Conservation (phyloP, 1,140 invertebrate genomes). For the Sweltsa coloradensis region DNA sequence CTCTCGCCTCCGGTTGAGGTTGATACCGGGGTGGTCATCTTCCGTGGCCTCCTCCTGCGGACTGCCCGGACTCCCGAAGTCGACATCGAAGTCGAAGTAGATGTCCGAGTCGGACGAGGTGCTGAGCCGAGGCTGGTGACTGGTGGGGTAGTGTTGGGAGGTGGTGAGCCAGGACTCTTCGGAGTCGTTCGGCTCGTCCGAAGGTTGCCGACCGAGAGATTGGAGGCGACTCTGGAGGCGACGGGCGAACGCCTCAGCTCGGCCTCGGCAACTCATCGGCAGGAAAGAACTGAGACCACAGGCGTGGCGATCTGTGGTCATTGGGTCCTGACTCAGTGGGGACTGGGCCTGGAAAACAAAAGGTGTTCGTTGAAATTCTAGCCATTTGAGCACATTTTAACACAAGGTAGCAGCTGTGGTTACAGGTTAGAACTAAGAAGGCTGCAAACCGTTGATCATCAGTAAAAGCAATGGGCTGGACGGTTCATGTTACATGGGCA, state of each 20-base stretch:
- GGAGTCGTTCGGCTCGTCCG: slow-evolving; percentile 17
- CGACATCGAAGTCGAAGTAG: slow-evolving; percentile 44
- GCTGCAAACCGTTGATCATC: no score
- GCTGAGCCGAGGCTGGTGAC: slow-evolving; percentile 30
- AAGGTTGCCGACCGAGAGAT: slow-evolving; percentile 36
- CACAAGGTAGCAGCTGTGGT: no score
- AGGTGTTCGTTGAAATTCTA: slow-evolving; percentile 20
- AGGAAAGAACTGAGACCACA: slow-evolving; percentile 39
- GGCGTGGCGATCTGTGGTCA: slow-evolving; percentile 22
- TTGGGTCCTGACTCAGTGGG: slow-evolving; percentile 14
- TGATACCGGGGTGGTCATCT: slow-evolving; percentile 30
- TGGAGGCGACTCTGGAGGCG: slow-evolving; percentile 57
- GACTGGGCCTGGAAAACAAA: slow-evolving; percentile 17
- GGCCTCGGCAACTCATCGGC: slow-evolving; percentile 57
- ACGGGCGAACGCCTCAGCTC: slow-evolving; percentile 65
- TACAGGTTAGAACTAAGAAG: no score
- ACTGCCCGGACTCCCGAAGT: slow-evolving; percentile 48
- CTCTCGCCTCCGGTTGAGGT: slow-evolving; percentile 8
- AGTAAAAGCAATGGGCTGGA: no score
- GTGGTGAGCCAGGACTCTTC: slow-evolving; percentile 35
- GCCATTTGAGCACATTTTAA: no score
- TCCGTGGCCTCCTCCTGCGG: slow-evolving; percentile 43
- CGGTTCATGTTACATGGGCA: no score
- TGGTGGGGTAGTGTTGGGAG: slow-evolving; percentile 20
- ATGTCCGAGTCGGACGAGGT: slow-evolving; percentile 37